Evolutionary conservation across 2,113 vertebrate genomes (phyloP), one percentile per base, ranked within the genome.

Genomic region (Coracopsis vasa): DNA sequence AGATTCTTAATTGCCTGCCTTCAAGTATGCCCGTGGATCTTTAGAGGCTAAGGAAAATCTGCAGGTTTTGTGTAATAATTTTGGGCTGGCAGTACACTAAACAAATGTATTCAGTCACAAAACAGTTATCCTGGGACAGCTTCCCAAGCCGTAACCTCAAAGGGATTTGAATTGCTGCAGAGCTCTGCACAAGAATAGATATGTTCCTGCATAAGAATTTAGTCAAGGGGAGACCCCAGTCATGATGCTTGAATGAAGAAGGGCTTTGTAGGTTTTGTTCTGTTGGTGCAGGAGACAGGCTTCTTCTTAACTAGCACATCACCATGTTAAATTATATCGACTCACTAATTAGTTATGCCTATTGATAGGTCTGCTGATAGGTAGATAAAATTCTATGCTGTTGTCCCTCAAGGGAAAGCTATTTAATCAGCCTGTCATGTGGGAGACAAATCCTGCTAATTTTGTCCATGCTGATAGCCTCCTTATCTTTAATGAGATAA

Each of bases 1-100:
- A 86, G 51, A 62, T 51, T 72, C 56, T 88, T 95, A 95, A 97
- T 96, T 97, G 92, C 79, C 86, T 95, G 88, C 88, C 78, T 86
- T 95, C 88, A 95, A 94, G 92, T 95, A 24, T 28, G 41, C 78
- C 64, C 41, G 5, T 64, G 81, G 90, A 86, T 93, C 90, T 86
- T 82, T 35, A 16, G 9, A 53, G 81, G 75, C 81, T 77, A 37
- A 73, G 61, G 72, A 78, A 94, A 84, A 77, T 33, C 75, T 69
- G 69, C 62, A 73, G 3, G 35, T 74, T 69, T 19, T 74, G n/a
- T 65, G 50, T 19, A 60, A 83, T 56, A 82, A 70, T 65, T 92
- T 58, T 45, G 61, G 60, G 16, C 72, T 42, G 66, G 72, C 71
- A 82, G n/a, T 87, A 61, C 11, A 44, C 92, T 58, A 85, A 94